Percentiles rank a stretch among this genome's conserved stretches.
Conservation (phyloP, 2,113 vertebrate genomes). For the Hiodon tergisus region DNA sequence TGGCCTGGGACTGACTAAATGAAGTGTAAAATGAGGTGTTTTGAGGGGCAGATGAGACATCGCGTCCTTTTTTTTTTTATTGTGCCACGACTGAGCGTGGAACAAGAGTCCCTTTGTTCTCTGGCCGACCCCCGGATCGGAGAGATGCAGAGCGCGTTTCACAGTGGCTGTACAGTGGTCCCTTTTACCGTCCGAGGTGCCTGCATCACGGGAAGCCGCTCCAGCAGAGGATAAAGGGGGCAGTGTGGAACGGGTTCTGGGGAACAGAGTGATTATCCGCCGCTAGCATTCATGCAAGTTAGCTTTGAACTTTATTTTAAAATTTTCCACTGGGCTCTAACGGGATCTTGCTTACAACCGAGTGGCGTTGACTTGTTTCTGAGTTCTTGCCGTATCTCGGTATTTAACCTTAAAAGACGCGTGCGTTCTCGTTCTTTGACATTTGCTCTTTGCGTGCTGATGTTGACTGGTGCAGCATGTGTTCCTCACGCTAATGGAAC, state of each 20-base stretch:
- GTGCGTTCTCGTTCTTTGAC: no score
- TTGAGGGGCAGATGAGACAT: slow-evolving; percentile 12
- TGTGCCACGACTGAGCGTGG: slow-evolving; percentile 16
- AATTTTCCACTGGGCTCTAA: no score
- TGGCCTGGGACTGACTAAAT: slow-evolving; percentile 6
- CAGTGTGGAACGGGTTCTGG: background rate
- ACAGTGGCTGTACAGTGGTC: slow-evolving; percentile 10
- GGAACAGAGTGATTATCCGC: background rate
- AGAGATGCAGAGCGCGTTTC: slow-evolving; percentile 5
- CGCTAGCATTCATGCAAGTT: background rate
- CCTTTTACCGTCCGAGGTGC: slow-evolving; percentile 6
- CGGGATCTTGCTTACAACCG: no score
- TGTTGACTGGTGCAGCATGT: no score
- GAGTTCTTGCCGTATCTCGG: no score
- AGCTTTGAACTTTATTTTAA: no score
- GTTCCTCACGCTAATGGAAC: no score
- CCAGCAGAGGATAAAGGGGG: background rate
- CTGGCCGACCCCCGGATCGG: slow-evolving; percentile 16
- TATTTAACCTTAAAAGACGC: no score
- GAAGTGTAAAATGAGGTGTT: slow-evolving; percentile 18
- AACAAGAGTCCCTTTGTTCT: slow-evolving; percentile 25
- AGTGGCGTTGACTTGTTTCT: no score
- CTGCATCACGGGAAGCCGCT: slow-evolving; percentile 8
- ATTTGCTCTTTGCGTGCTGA: no score
- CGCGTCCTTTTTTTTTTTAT: slow-evolving; percentile 18